Evolutionary conservation across 64 coral and sea anemone genomes (phyloP).

Genomic region (Anthopleura sola): DNA sequence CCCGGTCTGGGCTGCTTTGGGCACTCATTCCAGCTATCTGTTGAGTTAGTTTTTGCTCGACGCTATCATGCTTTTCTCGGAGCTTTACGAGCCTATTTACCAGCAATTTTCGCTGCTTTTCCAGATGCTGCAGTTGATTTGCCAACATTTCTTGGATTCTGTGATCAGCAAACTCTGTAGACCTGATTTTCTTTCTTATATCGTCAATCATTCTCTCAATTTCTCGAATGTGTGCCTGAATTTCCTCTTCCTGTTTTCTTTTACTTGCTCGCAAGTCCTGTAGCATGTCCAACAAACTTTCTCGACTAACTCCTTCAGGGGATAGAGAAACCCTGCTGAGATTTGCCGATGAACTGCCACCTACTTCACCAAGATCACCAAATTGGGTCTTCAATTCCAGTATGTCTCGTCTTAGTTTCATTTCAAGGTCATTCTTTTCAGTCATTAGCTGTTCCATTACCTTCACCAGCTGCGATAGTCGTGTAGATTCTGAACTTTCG

Average conservation of each 20-base stretch:
- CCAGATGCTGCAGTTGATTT: slow-evolving; percentile 71
- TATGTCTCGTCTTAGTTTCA: slow-evolving; percentile 82
- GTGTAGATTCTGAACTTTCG: slow-evolving; percentile 38
- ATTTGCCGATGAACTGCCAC: slow-evolving; percentile 17
- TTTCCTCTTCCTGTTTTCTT: slow-evolving; percentile 75
- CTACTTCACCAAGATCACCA: slow-evolving; percentile 39
- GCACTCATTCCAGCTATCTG: slow-evolving; percentile 55
- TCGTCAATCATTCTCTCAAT: slow-evolving; percentile 83
- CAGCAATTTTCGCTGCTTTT: slow-evolving; percentile 61
- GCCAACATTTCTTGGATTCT: slow-evolving; percentile 64
- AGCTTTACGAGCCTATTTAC: slow-evolving; percentile 68
- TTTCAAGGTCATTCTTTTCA: slow-evolving; percentile 74
- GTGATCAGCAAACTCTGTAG: slow-evolving; percentile 67
- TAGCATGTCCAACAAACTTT: slow-evolving; percentile 45
- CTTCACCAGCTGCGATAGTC: slow-evolving; percentile 78
- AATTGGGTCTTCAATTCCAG: slow-evolving; percentile 68
- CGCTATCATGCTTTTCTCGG: slow-evolving; percentile 60
- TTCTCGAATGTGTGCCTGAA: slow-evolving; percentile 69
- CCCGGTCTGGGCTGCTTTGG: slow-evolving; percentile 43
- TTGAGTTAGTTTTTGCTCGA: slow-evolving; percentile 66
- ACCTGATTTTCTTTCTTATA: slow-evolving; percentile 64
- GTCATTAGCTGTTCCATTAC: slow-evolving; percentile 89
- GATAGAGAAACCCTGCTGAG: slow-evolving; percentile 16
- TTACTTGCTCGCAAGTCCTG: slow-evolving; percentile 63
- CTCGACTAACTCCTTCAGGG: slow-evolving; percentile 10